phyloP scores from a whole-genome alignment of 1,140 invertebrate species.

The Myzus persicae region DNA sequence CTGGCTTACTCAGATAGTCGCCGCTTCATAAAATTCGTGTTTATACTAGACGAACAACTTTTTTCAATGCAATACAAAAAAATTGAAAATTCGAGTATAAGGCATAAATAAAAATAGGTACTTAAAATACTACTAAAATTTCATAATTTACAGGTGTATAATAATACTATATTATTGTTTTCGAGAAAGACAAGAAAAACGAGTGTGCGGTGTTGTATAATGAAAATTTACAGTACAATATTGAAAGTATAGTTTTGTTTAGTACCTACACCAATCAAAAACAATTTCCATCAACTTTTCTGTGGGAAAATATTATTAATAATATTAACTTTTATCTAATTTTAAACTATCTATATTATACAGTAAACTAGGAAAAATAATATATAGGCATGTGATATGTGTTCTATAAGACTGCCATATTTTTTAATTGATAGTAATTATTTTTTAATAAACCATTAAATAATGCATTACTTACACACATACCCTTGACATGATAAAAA shows the following conservation, averaged over 20 bases:
- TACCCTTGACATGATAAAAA: not conserved
- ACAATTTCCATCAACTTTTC: not conserved
- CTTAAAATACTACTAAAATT: too few relatives aligned
- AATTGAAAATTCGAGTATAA: not conserved
- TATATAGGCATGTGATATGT: not conserved
- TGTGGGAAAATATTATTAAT: not conserved
- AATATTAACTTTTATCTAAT: not conserved
- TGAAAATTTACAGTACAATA: not conserved
- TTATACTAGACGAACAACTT: not conserved
- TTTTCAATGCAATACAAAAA: not conserved
- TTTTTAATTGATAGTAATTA: not conserved
- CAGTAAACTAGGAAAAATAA: not conserved
- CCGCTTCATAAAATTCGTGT: not conserved
- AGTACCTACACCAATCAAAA: not conserved
- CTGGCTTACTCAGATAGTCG: not conserved
- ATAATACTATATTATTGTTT: not conserved
- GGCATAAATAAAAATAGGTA: not conserved
- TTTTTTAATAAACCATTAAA: not conserved
- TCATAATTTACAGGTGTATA: too few relatives aligned
- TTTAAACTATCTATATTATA: not conserved
- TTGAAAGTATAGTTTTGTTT: not conserved
- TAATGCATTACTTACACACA: not conserved
- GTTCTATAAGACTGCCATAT: not conserved
- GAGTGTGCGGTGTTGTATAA: too few relatives aligned
- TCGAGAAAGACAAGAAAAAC: too few relatives aligned